Evolutionary conservation across 2,888 invertebrate genomes (phyloP).

Genomic region (Exephanes ischioxanthus): DNA sequence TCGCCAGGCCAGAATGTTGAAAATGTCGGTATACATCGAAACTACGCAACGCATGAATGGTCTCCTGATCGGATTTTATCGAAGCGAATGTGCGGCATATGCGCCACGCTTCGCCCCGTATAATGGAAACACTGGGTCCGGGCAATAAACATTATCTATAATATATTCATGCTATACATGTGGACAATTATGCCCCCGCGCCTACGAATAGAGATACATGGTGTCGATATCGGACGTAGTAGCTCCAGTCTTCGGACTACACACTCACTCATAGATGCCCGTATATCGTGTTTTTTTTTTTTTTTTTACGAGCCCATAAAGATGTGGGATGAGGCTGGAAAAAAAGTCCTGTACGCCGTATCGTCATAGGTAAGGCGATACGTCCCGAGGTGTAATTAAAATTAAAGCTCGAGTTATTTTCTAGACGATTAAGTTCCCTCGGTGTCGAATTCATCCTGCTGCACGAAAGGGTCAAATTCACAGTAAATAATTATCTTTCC

Average conservation of each 20-base stretch:
- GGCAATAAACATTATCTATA: slow-evolving; percentile 29
- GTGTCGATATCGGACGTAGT: slow-evolving; percentile 4
- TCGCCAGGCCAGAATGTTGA: slow-evolving; percentile 34
- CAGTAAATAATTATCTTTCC: background rate
- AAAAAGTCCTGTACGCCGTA: slow-evolving; percentile 17
- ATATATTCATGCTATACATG: slow-evolving; percentile 59
- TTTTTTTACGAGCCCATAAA: slow-evolving; percentile 31
- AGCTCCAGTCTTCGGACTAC: background rate
- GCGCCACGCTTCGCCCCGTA: background rate
- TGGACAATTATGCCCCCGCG: slow-evolving; percentile 23
- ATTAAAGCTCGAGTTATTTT: slow-evolving; percentile 37
- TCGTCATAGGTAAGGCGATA: slow-evolving; percentile 34
- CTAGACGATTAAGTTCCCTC: slow-evolving; percentile 24
- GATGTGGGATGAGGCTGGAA: slow-evolving; percentile 19
- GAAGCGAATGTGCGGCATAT: slow-evolving; percentile 23
- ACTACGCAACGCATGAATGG: slow-evolving; percentile 27
- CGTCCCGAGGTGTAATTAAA: slow-evolving; percentile 47
- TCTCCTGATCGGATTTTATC: slow-evolving; percentile 58
- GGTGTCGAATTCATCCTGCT: slow-evolving; percentile 13
- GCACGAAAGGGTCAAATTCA: slow-evolving; percentile 1
- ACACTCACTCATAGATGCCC: background rate
- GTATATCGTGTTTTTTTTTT: background rate
- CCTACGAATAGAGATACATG: slow-evolving; percentile 36
- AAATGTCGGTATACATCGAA: slow-evolving; percentile 45
- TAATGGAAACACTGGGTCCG: slow-evolving; percentile 38